Evolutionary conservation across 2,888 invertebrate genomes (phyloP).

Genomic region (Drosophila monieri): DNA sequence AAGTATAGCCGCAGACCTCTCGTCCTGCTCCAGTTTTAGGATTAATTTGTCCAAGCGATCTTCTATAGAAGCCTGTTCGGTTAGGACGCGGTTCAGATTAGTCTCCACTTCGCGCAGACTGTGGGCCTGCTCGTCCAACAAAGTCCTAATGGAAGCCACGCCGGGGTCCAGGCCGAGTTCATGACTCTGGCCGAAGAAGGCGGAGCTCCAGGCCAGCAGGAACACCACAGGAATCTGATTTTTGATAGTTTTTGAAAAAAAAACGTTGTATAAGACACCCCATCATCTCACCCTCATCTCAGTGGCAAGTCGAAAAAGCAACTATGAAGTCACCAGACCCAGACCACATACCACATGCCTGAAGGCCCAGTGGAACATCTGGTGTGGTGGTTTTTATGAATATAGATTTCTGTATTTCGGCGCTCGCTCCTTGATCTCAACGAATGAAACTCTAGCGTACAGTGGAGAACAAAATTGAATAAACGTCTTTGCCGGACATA

Average conservation of each 20-base stretch:
- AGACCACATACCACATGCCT: conserved; percentile 27
- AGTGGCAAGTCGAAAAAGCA: not conserved
- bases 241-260: no score
- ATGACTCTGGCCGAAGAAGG: not conserved
- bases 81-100: conserved; percentile 81
- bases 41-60: not conserved
- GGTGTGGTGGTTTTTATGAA: conserved; percentile 62
- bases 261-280: no score
- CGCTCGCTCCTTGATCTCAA: conserved; percentile 54
- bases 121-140: conserved; percentile 70
- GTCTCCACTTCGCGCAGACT: conserved; percentile 83
- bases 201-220: conserved; percentile 44
- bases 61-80: conserved; percentile 52
- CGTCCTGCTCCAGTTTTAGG: not conserved
- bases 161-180: not conserved
- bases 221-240: conserved; percentile 51
- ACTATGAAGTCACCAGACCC: conserved; percentile 27
- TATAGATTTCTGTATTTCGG: conserved; percentile 68
- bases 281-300: conserved; percentile 39
- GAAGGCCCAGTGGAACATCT: conserved; percentile 14
- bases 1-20: not conserved
- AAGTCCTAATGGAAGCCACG: conserved; percentile 83
- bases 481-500: conserved; percentile 44
- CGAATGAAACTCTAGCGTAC: conserved; percentile 28
- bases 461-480: conserved; percentile 46